Percentiles rank a stretch among this genome's conserved stretches.
phyloP scores from a whole-genome alignment of 2,113 vertebrate genomes.

The Sigmodon hispidus region DNA sequence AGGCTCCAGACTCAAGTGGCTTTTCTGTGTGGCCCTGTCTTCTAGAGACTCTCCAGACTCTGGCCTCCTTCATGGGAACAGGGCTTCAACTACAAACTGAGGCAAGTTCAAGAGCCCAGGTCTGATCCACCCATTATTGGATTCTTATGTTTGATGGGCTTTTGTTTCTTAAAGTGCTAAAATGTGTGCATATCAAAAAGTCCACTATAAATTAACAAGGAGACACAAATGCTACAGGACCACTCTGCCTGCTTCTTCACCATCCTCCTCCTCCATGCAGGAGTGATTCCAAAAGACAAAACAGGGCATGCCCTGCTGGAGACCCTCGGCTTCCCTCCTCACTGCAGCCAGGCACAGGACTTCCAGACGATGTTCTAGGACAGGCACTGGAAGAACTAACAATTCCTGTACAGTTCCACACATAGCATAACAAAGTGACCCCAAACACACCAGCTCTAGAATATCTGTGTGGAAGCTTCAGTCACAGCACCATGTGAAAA shows the following conservation, averaged over 20 bases:
- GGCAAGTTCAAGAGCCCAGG: not conserved
- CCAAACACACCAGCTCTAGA: not conserved
- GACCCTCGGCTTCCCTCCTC: not conserved
- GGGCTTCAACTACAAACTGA: not conserved
- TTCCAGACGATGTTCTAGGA: not conserved
- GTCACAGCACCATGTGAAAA: not conserved
- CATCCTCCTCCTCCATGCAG: not conserved
- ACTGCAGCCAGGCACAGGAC: not conserved
- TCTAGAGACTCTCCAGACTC: not conserved
- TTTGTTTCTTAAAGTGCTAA: not conserved
- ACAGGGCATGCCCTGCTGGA: not conserved
- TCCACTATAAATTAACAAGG: not conserved
- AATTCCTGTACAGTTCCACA: fast-evolving
- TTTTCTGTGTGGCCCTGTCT: not conserved
- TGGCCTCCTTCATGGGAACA: not conserved
- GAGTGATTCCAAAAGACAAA: not conserved
- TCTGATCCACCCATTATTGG: not conserved
- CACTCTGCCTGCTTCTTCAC: not conserved
- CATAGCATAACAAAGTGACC: not conserved
- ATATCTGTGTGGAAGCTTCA: not conserved
- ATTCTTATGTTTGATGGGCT: not conserved
- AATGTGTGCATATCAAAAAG: slow-evolving; percentile 14
- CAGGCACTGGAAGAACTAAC: not conserved
- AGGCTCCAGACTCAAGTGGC: not conserved
- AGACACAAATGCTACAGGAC: not conserved